These are phyloP conservation scores for Diplosoma virens DNA, from an alignment of 23 tunicate species.

Conservation along the genomic window DNA sequence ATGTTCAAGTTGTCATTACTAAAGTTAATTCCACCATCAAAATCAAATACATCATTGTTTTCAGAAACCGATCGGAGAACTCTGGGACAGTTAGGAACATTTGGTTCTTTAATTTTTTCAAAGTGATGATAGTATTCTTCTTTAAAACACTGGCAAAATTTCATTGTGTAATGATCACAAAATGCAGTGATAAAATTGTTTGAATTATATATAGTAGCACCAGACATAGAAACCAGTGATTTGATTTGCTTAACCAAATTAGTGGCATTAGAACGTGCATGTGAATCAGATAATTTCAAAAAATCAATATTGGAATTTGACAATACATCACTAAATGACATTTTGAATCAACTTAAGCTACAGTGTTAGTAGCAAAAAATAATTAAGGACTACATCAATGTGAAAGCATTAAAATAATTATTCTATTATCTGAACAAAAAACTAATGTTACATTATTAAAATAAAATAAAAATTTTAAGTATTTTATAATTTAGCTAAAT, in stretches of 20 bases:
- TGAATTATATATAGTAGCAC: too few relatives aligned
- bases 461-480: too few relatives aligned
- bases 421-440: too few relatives aligned
- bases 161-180: conserved; percentile 25
- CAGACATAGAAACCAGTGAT: too few relatives aligned
- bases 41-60: conserved; percentile 1
- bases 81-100: background rate
- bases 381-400: too few relatives aligned
- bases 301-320: background rate
- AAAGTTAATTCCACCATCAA: background rate
- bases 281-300: conserved; percentile 47
- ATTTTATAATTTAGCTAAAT: too few relatives aligned
- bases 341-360: too few relatives aligned
- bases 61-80: conserved; percentile 11
- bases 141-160: conserved; percentile 30
- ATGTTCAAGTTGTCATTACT: background rate
- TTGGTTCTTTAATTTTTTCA: background rate
- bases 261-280: conserved; percentile 58
- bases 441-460: too few relatives aligned
- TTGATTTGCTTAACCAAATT: too few relatives aligned
- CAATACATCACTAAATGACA: background rate
- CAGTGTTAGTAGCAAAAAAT: too few relatives aligned
- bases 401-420: too few relatives aligned
- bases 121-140: background rate
- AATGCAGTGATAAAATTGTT: conserved; percentile 43